Evolutionary conservation across 1,140 invertebrate genomes (phyloP), one percentile per base, ranked within the genome.

Genomic region (Drosophila elegans): DNA sequence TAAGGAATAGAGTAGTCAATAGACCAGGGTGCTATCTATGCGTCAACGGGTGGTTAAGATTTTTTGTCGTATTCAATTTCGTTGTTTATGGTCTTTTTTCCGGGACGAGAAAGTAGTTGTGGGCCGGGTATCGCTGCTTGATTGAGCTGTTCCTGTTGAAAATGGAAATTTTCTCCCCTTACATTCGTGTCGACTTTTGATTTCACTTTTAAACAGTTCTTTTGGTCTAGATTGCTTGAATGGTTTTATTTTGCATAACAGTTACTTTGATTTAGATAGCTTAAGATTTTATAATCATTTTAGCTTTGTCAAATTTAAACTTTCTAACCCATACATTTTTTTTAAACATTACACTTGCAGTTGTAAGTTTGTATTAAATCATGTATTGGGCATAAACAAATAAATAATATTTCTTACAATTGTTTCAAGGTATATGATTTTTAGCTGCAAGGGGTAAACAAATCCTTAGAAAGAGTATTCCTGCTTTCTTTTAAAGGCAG

Each of bases 11-110:
- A 69, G 67, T 21, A 69, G 67, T 71, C 67, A 71, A 71, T 59
- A 76, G 73, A 54, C 73, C 45, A 46, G 52, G 39, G 73, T 59
- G 68, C 51, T 73, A 73, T 73, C 55, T 46, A 44, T 67, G 61
- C 73, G 61, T 75, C 72, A 57, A 75, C 55, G 68, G 81, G 79
- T 88, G 79, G 83, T 88, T 86, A 79, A 88, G 83, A 86, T 86
- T 83, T 86, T 88, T 86, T 76, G 59, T 79, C 83, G 83, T 88
- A 88, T 88, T 86, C 83, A 88, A 86, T 86, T 86, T 86, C 69
- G 49, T 74, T 75, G 63, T 81, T 86, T 86, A 81, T 86, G 64
- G 25, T n/a, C 11, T 29, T 56, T 48, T 38, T 45, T 36, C 4
- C 36, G 1, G 5, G 1, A 12, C 3, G 3, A 12, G 6, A 10